Evolutionary conservation across 2,797 vertebrate species (phyloP).

Genomic region (Phataginus tetradactyla): DNA sequence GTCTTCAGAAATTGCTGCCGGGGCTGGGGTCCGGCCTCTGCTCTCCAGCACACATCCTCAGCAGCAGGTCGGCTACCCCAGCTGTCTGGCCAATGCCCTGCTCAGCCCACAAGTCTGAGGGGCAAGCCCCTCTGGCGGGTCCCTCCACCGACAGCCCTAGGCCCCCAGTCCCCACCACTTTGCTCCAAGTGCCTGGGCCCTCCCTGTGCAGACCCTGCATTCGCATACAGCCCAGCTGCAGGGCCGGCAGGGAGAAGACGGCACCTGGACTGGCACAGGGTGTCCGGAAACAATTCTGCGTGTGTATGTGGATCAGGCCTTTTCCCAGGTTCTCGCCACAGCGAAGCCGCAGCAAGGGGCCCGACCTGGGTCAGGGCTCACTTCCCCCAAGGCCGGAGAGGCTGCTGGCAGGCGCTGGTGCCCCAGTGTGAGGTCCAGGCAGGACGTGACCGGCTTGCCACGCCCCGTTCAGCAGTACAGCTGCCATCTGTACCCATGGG

Average conservation of each 20-base stretch:
- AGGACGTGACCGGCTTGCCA: background rate
- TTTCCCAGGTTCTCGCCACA: background rate
- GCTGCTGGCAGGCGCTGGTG: background rate
- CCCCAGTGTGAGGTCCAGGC: background rate
- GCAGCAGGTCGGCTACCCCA: background rate
- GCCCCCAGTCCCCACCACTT: background rate
- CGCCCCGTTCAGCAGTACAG: background rate
- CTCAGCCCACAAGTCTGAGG: background rate
- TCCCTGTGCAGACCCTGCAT: background rate
- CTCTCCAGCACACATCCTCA: no score
- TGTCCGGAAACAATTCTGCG: background rate
- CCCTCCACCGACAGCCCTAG: background rate
- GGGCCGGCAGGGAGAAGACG: background rate
- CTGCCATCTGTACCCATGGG: background rate
- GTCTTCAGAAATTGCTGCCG: background rate
- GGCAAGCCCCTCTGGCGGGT: background rate
- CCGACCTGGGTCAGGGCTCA: rapidly evolving
- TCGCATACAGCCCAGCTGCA: background rate
- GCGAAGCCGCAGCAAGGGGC: background rate
- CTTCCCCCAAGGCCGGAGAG: background rate
- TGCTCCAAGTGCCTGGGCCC: background rate
- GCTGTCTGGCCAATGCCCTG: background rate
- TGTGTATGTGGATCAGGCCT: background rate
- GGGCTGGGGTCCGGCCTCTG: rapidly evolving
- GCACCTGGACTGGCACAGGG: background rate